A percentile compares a stretch with the other conserved stretches of the same genome.
These are phyloP conservation scores for Cacajao melanocephalus DNA, from an alignment of 2,797 vertebrate species.

Conservation along the genomic window DNA sequence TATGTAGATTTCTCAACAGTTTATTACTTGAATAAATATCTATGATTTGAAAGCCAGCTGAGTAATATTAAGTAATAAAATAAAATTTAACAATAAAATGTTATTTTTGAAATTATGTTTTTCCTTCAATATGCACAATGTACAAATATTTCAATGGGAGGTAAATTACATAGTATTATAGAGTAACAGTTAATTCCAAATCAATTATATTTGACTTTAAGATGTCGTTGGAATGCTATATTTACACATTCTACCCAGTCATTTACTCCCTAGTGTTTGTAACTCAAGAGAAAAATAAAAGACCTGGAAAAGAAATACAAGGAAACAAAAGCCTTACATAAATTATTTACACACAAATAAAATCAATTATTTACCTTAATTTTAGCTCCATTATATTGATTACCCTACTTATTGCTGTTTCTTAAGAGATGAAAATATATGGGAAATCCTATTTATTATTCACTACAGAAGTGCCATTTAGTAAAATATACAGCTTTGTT, in stretches of 20 bases:
- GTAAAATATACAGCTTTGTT: not conserved
- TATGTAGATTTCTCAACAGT: not conserved
- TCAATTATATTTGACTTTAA: not conserved
- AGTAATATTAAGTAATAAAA: not conserved
- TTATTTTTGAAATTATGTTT: not conserved
- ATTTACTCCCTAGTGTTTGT: not conserved
- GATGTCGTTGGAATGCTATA: not conserved
- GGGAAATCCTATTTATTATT: not conserved
- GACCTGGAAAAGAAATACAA: not conserved
- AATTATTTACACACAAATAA: not conserved
- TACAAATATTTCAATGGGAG: not conserved
- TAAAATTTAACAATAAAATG: slow-evolving; percentile 8
- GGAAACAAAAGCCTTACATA: not conserved
- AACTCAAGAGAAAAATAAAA: not conserved
- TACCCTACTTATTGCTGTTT: not conserved
- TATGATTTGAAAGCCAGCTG: slow-evolving; percentile 6
- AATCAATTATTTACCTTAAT: not conserved
- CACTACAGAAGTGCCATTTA: not conserved
- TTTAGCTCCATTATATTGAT: not conserved
- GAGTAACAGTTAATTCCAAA: not conserved
- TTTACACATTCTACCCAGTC: not conserved
- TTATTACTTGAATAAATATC: not conserved
- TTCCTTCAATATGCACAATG: not conserved
- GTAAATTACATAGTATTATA: not conserved
- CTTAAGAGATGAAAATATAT: not conserved